These are phyloP conservation scores for human (Homo sapiens) DNA, from an alignment of 2,113 vertebrate genomes.

Conservation along the genomic window DNA sequence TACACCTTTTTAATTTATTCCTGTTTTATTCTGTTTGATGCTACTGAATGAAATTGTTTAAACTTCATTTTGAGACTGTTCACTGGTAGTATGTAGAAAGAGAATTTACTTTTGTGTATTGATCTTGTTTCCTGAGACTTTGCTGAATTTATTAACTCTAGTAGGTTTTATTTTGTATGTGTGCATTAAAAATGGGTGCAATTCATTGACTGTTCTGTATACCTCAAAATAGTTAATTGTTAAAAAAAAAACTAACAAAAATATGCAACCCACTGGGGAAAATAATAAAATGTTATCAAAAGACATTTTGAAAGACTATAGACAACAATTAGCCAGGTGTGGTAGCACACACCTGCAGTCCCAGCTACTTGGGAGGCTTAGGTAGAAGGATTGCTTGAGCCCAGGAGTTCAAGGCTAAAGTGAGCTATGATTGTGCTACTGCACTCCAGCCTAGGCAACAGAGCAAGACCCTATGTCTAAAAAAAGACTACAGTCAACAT, in stretches of 20 bases:
- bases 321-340: neutral
- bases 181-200: neutral
- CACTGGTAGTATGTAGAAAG: neutral
- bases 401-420: no score
- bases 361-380: no score
- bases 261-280: neutral
- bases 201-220: neutral
- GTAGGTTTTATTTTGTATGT: neutral
- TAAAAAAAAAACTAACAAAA: neutral
- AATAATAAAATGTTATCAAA: neutral
- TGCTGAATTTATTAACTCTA: neutral
- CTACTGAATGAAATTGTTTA: neutral
- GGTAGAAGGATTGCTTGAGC: no score
- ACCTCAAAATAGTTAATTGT: neutral
- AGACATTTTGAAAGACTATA: neutral
- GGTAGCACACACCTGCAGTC: no score
- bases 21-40: neutral
- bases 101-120: neutral
- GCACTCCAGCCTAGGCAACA: no score
- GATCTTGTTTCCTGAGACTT: neutral
- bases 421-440: no score
- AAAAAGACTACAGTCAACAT: neutral
- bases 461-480: no score
- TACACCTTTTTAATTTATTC: neutral
- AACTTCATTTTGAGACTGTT: neutral